Evolutionary conservation across 2,113 vertebrate genomes (phyloP).

Genomic region (Tragulus kanchil): DNA sequence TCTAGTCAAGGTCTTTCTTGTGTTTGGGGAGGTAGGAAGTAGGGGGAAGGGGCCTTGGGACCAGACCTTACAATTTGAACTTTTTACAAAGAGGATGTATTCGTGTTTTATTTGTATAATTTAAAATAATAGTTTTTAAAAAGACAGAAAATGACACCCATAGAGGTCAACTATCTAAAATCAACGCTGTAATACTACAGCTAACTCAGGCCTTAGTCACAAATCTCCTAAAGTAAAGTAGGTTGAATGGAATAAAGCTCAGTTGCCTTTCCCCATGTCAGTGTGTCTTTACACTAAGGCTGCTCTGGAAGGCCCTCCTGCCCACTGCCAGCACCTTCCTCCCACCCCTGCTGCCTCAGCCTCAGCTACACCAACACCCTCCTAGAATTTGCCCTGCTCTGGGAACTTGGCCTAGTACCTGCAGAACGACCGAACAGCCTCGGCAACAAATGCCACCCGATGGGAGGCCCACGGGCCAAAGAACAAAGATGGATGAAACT

Average conservation of each 20-base stretch:
- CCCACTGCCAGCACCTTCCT: not conserved
- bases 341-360: not conserved
- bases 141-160: not conserved
- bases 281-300: not conserved
- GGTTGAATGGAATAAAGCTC: not conserved
- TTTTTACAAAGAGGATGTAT: not conserved
- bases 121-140: not conserved
- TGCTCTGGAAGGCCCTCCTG: not conserved
- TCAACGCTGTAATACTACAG: constrained; percentile 28
- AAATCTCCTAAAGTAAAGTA: not conserved
- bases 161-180: not conserved
- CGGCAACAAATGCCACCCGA: too few species aligned
- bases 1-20: too few species aligned
- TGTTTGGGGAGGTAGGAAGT: too few species aligned
- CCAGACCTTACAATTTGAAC: not conserved
- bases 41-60: too few species aligned
- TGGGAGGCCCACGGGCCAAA: too few species aligned
- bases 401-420: not conserved
- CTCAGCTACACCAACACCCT: not conserved
- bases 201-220: not conserved
- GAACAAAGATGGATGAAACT: too few species aligned
- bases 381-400: not conserved
- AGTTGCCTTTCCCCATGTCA: not conserved
- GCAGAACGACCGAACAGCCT: too few species aligned
- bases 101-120: constrained; percentile 8